phyloP scores from a whole-genome alignment of 2,888 invertebrate genomes.

The Adelphocoris suturalis region DNA sequence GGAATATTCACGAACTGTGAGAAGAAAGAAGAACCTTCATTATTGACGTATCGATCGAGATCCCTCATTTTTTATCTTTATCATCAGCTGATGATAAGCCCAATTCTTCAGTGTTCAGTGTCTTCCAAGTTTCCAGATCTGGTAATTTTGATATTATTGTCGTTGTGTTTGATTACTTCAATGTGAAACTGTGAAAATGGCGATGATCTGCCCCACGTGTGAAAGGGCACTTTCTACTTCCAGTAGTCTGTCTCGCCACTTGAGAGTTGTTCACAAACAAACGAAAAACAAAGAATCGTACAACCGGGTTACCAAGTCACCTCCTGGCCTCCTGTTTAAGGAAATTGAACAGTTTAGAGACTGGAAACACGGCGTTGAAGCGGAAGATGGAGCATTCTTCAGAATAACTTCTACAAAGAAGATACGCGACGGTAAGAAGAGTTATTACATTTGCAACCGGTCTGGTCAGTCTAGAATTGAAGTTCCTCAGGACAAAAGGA shows the following conservation, averaged over 20 bases:
- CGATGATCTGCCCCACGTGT: background rate
- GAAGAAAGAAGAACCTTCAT: no score
- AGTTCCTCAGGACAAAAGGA: background rate
- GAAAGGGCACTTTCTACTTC: background rate
- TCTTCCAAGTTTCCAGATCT: no score
- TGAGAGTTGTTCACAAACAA: background rate
- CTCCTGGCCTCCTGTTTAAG: background rate
- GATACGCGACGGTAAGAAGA: constrained; percentile 11
- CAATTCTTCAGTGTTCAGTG: no score
- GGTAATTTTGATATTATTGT: no score
- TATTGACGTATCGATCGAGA: no score
- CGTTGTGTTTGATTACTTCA: no score
- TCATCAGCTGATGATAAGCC: no score
- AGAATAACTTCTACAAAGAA: background rate
- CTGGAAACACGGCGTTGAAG: background rate
- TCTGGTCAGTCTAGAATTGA: background rate
- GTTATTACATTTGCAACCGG: constrained; percentile 26
- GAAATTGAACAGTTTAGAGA: constrained; percentile 36
- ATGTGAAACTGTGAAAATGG: background rate
- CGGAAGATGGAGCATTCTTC: constrained; percentile 1
- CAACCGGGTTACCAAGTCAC: background rate
- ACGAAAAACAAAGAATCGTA: background rate
- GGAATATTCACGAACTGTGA: no score
- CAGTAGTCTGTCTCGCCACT: background rate
- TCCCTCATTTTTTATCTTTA: no score